A percentile compares a stretch with the other conserved stretches of the same genome.
phyloP scores from a whole-genome alignment of 2,113 vertebrate genomes.

The Dromas ardeola region DNA sequence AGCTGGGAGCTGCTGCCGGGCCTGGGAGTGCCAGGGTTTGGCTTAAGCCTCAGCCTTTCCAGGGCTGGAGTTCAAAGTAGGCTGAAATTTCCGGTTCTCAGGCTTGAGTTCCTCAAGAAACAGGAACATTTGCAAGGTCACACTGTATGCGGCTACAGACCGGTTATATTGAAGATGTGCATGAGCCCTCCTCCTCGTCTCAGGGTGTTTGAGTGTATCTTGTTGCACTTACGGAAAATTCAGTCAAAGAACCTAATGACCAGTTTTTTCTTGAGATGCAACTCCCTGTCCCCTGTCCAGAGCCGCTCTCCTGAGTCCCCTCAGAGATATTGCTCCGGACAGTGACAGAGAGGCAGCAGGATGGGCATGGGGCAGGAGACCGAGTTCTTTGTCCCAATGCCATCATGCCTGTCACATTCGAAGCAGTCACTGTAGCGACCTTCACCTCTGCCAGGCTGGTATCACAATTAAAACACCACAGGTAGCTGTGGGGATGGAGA shows the following conservation, averaged over 20 bases:
- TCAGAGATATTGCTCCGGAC: background rate
- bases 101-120: background rate
- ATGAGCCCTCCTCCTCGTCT: accelerated
- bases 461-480: background rate
- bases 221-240: background rate
- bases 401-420: background rate
- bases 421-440: accelerated
- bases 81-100: background rate
- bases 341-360: background rate
- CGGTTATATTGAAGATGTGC: accelerated
- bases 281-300: background rate
- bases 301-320: background rate
- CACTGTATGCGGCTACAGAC: accelerated
- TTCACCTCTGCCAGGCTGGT: background rate
- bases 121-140: background rate
- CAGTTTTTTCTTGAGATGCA: accelerated
- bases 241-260: accelerated
- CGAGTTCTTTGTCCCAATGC: background rate
- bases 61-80: background rate
- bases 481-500: background rate
- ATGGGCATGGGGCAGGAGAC: background rate
- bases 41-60: background rate
- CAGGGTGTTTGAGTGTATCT: background rate
- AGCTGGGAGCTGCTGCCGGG: background rate
- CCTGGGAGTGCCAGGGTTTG: background rate